Percentiles rank a stretch among this genome's conserved stretches.
Conservation (phyloP, 2,888 invertebrate species). For the Dasysyrphus tricinctus region DNA sequence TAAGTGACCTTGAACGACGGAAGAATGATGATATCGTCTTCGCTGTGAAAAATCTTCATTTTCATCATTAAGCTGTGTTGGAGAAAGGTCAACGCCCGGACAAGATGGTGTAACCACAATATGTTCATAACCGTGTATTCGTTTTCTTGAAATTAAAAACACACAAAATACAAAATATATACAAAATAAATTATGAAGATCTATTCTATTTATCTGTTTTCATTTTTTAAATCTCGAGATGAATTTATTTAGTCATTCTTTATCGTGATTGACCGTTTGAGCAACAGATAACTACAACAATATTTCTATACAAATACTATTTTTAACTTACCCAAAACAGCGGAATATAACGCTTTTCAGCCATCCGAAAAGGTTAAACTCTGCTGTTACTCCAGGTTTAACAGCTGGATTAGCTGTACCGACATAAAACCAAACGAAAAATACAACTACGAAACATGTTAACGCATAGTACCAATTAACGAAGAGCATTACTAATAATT, state of each 20-base stretch:
- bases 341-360: slow-evolving; percentile 88
- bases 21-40: slow-evolving; percentile 96
- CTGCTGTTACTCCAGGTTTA: slow-evolving; percentile 94
- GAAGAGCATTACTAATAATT: slow-evolving; percentile 94
- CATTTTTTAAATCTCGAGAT: too few species aligned
- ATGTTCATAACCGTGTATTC: slow-evolving; percentile 92
- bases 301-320: neutral
- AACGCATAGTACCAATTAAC: slow-evolving; percentile 97
- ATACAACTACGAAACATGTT: slow-evolving; percentile 91
- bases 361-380: slow-evolving; percentile 92
- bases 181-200: too few species aligned
- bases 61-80: slow-evolving; percentile 96
- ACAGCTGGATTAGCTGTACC: slow-evolving; percentile 97
- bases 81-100: slow-evolving; percentile 90
- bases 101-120: slow-evolving; percentile 93
- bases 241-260: too few species aligned
- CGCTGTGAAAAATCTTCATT: slow-evolving; percentile 97
- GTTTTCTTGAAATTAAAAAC: slow-evolving; percentile 85
- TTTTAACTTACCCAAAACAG: slow-evolving; percentile 88
- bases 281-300: neutral
- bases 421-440: slow-evolving; percentile 96
- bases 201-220: too few species aligned
- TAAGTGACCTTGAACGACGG: slow-evolving; percentile 87
- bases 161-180: neutral
- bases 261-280: too few species aligned